These are phyloP conservation scores for Stercorarius parasiticus DNA, from an alignment of 2,113 vertebrate genomes.

Conservation along the genomic window DNA sequence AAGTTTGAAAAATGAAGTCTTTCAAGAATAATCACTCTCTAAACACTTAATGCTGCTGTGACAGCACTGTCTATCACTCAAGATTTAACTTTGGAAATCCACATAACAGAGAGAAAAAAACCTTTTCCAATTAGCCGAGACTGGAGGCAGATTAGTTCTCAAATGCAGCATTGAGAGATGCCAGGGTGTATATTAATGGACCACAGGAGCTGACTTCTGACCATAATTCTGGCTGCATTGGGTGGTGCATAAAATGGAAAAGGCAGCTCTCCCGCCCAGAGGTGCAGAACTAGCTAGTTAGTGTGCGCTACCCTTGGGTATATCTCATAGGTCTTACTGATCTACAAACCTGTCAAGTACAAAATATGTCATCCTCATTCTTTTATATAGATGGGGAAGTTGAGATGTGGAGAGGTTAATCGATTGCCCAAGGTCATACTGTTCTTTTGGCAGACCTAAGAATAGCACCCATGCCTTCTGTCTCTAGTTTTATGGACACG, in stretches of 20 bases:
- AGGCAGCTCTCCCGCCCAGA: not conserved
- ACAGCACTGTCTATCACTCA: slow-evolving; percentile 80
- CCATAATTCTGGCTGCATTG: slow-evolving; percentile 21
- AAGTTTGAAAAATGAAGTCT: slow-evolving; percentile 73
- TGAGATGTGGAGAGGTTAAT: slow-evolving; percentile 15
- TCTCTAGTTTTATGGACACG: not conserved
- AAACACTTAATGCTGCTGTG: slow-evolving; percentile 79
- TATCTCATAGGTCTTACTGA: not conserved
- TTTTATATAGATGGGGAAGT: slow-evolving; percentile 18
- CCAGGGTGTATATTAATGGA: slow-evolving; percentile 46
- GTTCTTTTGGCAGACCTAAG: not conserved
- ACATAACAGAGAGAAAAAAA: slow-evolving; percentile 63
- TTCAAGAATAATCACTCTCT: slow-evolving; percentile 75
- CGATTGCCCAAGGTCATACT: slow-evolving; percentile 33
- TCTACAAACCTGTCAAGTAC: slow-evolving; percentile 39
- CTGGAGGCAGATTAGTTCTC: slow-evolving; percentile 67
- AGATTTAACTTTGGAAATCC: slow-evolving; percentile 77
- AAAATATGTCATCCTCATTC: slow-evolving; percentile 18
- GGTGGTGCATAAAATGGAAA: not conserved
- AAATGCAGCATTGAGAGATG: slow-evolving; percentile 18
- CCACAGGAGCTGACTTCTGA: not conserved
- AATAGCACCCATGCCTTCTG: not conserved
- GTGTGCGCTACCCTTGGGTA: not conserved
- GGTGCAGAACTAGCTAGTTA: not conserved
- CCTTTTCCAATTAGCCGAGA: slow-evolving; percentile 72